Conservation (phyloP, 2,797 vertebrate species). For the Enteromius mattozi region DNA sequence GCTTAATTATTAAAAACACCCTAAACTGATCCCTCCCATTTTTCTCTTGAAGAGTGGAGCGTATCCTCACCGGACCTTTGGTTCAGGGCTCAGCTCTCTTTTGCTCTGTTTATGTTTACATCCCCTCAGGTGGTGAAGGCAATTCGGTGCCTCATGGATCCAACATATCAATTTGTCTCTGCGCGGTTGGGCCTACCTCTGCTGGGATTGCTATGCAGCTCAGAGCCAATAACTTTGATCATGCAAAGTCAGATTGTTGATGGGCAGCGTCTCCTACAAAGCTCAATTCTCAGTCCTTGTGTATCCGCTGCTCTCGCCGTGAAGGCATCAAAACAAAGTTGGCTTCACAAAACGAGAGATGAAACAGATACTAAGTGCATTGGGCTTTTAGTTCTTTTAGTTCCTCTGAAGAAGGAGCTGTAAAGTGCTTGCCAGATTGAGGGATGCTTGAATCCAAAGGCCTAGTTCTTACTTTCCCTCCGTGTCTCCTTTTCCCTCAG, state of each 20-base stretch:
- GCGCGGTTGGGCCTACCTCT: conserved; percentile 25
- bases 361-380: conserved; percentile 69
- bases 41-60: conserved; percentile 66
- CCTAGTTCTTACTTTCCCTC: conserved; percentile 15
- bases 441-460: conserved; percentile 41
- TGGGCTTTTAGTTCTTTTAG: conserved; percentile 53
- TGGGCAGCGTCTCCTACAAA: conserved; percentile 37
- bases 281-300: conserved; percentile 31
- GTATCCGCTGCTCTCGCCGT: conserved; percentile 15
- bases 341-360: conserved; percentile 45
- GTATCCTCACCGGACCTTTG: conserved; percentile 68
- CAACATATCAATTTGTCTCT: conserved; percentile 40
- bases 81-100: conserved; percentile 61
- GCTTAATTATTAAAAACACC: conserved; percentile 81
- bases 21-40: conserved; percentile 66
- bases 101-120: conserved; percentile 55
- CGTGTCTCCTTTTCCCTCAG: conserved; percentile 22
- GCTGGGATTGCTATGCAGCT: conserved; percentile 43
- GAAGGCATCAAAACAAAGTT: conserved; percentile 44
- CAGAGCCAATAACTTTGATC: conserved; percentile 52
- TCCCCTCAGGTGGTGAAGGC: conserved; percentile 63
- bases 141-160: conserved; percentile 24
- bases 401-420: conserved; percentile 42
- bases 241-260: conserved; percentile 45
- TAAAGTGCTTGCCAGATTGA: conserved; percentile 38